Conservation (phyloP, 1,140 invertebrate species). For the Chironomus striatipennis region DNA sequence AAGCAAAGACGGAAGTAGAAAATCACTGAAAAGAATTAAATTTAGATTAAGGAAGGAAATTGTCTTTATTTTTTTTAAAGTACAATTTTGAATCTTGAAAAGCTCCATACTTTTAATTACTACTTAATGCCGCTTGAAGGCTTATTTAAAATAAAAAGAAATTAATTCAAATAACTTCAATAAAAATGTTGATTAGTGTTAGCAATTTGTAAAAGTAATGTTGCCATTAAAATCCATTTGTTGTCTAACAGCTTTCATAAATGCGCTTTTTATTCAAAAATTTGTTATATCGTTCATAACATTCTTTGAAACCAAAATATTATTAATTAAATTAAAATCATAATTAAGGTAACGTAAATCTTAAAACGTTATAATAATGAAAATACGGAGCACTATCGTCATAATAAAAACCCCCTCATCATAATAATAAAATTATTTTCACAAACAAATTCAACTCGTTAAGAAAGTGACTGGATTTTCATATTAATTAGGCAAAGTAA, state of each 20-base stretch:
- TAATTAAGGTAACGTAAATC: not conserved
- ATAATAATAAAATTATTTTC: not conserved
- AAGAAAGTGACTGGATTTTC: slow-evolving; percentile 7
- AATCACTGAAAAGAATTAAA: not conserved
- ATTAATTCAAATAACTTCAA: too few species aligned
- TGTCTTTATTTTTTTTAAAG: too few species aligned
- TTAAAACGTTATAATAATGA: not conserved
- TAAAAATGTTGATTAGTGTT: too few species aligned
- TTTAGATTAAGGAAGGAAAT: not conserved
- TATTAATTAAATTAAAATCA: not conserved
- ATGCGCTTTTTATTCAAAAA: too few species aligned
- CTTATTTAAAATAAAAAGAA: not conserved
- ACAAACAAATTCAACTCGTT: not conserved
- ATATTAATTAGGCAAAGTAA: not conserved
- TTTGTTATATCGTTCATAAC: too few species aligned
- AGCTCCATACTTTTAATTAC: too few species aligned
- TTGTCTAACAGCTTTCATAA: too few species aligned
- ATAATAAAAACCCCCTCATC: not conserved
- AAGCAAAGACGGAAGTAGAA: not conserved
- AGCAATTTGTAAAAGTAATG: too few species aligned
- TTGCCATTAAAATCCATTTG: too few species aligned
- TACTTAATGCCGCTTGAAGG: not conserved
- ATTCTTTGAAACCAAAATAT: not conserved
- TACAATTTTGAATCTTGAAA: too few species aligned
- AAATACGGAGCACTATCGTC: not conserved